Evolutionary conservation across 2,797 vertebrate genomes (phyloP), one percentile per base, ranked within the genome.

Genomic region (Kryptopterus vitreolus): DNA sequence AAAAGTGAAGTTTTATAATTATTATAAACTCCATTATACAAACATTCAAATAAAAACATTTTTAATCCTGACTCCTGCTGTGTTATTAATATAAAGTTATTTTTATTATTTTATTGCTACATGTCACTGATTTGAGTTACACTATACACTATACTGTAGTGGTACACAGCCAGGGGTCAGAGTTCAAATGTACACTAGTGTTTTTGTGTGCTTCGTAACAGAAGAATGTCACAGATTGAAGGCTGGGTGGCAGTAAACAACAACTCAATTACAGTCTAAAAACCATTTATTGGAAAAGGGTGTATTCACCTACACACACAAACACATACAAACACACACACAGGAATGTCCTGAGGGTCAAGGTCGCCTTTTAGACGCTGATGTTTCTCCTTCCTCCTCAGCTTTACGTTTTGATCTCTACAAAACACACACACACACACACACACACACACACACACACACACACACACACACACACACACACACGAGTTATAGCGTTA

Each of bases 361-460:
- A 43, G 61, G 59, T 3, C 71, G 69, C 43, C 79, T 75, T 80
- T 80, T 80, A 58, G 71, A 53, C 6, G 50, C 61, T 5, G 61
- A 63, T 53, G 62, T 65, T 75, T 80, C 61, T 31, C 50, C 70
- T 57, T 63, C 59, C 15, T 66, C 71, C 16, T 74, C 71, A 31
- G 59, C 71, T 74, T 80, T 80, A 29, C 79, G 59, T 22, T 80
- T 74, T 0, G 61, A 75, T 66, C 24, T 74, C 79, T 80, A 53
- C 9, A 52, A 63, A 6, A 61, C 33, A 78, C 63, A 78, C 53
- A 70, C 38, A 76, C 74, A 38, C 29, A 16, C 35, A 38, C 35
- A 53, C 9, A 63, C 12, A 62, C 35, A 78, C 63, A 78, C 53
- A 70, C 43, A 77, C 75, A 38, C 29, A 16, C 35, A 38, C 35